Evolutionary conservation across 1,140 invertebrate genomes (phyloP), one percentile per base, ranked within the genome.

Genomic region (Schlechtendalia chinensis): DNA sequence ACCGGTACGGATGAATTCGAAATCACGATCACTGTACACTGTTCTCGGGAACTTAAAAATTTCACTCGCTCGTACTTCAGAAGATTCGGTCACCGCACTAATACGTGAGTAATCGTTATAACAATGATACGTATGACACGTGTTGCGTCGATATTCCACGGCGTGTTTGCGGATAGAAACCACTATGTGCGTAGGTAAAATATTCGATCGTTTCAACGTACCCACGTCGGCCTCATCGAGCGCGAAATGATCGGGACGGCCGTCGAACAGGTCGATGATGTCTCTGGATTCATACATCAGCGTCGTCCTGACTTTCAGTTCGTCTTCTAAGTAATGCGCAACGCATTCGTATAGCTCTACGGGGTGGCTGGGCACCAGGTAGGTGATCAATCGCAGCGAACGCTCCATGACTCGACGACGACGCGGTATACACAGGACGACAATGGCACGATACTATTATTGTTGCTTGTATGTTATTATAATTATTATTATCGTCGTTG

Each of bases 351-450:
- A 91, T 58, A 90, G 83, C 83, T 90, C 88, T 12, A 91, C 87
- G 5, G 89, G 89, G 83, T 90, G 86, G 71, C 88, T 88, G 14
- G 90, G 90, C 81, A 89, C 88, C 86, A 91, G 87, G 83, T 90
- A 91, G 0, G 89, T 90, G 56, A 87, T 85, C 29, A 89, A 82
- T 75, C 90, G 84, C 82, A 91, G 82, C 81, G 65, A 71, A 1
- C 5, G 59, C 47, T 12, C 54, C 80, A 54, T 61, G 27, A 39
- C 16, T 11, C 8, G 14, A 53, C 50, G 11, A 53, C 50, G 14
- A 53, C 50, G 50, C 1, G 16, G 50, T 12, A 5, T 45, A 45
- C 10, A 45, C 39, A 10, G 10, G 56, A 16, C 56, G 14, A 8
- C 24, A 24, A 27, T 24, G 17, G 27, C 24, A 6, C 54, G 58